Conservation (phyloP, 2,797 vertebrate genomes). For the Erethizon dorsatum region DNA sequence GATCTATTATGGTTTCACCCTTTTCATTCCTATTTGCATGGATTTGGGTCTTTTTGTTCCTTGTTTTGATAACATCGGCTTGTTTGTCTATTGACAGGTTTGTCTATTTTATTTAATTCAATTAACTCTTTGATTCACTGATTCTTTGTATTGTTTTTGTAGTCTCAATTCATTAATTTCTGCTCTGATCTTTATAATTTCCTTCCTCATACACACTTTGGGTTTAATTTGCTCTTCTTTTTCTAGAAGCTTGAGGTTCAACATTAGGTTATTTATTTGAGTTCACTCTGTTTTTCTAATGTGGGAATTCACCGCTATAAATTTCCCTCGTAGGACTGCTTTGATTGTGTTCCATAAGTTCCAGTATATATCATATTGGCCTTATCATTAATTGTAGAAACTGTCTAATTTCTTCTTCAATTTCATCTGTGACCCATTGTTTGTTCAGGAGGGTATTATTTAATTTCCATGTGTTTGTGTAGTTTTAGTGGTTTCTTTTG, state of each 20-base stretch:
- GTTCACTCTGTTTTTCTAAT: no score
- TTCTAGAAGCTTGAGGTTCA: neutral
- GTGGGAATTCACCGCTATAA: neutral
- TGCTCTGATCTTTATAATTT: neutral
- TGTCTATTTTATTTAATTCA: neutral
- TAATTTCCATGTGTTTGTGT: neutral
- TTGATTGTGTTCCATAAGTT: neutral
- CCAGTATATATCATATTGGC: no score
- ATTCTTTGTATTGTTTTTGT: neutral
- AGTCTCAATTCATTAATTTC: neutral
- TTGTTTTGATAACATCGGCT: neutral
- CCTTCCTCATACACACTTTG: neutral
- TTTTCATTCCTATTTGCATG: neutral
- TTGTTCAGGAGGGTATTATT: neutral
- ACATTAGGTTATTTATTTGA: neutral
- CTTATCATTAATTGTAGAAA: no score
- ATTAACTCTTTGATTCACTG: neutral
- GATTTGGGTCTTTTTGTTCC: neutral
- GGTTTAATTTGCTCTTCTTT: neutral
- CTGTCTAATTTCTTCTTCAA: neutral
- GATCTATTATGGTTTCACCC: neutral
- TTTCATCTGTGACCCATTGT: neutral
- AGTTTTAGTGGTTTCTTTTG: neutral
- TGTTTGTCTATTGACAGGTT: no score
- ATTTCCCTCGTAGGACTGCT: neutral